Evolutionary conservation across 2,797 vertebrate species (phyloP).

Genomic region (Rallus crepitans): DNA sequence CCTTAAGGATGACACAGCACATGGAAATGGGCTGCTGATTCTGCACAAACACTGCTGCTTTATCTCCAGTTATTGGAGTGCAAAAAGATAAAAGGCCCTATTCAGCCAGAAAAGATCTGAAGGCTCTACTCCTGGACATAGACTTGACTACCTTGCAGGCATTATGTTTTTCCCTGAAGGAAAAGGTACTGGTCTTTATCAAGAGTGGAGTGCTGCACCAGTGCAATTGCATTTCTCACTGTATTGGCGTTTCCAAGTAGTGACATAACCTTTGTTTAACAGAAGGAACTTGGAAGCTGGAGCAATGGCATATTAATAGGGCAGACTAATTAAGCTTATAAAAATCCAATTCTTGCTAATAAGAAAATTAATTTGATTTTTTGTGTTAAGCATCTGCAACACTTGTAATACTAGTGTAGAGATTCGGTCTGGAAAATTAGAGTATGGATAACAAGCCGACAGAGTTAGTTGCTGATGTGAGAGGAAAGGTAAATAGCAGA

Average conservation of each 20-base stretch:
- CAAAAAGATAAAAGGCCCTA: neutral
- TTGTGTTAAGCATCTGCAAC: conserved; percentile 62
- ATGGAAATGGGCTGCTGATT: neutral
- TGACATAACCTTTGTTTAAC: conserved; percentile 25
- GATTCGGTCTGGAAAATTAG: conserved; percentile 67
- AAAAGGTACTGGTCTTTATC: neutral
- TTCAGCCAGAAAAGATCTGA: neutral
- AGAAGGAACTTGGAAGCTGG: conserved; percentile 1
- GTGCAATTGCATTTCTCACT: neutral
- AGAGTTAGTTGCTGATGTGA: conserved; percentile 6
- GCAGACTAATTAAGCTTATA: conserved; percentile 70
- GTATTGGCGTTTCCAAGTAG: neutral
- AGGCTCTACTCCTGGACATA: neutral
- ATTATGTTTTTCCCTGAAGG: neutral
- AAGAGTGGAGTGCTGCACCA: neutral
- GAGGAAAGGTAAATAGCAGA: conserved; percentile 62
- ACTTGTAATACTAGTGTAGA: conserved; percentile 63
- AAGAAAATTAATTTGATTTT: conserved; percentile 69
- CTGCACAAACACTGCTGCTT: neutral
- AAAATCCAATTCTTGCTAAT: conserved; percentile 57
- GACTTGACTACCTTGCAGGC: neutral
- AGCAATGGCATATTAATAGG: conserved; percentile 24
- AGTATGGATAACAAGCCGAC: conserved; percentile 44
- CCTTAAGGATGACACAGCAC: neutral
- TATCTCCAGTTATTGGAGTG: neutral